Conservation (phyloP, 2,888 invertebrate genomes). For the Imbricaverruca yamaguchii region DNA sequence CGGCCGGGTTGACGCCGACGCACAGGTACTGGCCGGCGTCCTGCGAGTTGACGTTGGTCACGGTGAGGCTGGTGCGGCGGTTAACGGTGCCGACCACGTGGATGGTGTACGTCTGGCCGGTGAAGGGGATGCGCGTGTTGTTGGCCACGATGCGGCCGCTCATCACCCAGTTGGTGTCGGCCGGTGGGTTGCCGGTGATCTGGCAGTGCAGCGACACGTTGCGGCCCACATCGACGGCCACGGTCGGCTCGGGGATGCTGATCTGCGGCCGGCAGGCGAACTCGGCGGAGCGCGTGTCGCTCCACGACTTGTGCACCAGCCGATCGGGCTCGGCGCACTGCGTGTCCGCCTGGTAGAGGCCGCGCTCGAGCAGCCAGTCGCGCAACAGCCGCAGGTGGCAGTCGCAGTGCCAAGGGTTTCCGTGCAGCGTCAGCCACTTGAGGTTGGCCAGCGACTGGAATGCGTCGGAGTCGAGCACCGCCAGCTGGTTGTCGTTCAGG, state of each 20-base stretch:
- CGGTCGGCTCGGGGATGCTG: slow-evolving; percentile 33
- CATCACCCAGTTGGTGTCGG: slow-evolving; percentile 54
- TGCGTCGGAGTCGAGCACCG: slow-evolving; percentile 57
- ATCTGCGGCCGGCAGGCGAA: slow-evolving; percentile 78
- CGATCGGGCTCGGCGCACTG: slow-evolving; percentile 63
- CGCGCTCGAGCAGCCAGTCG: slow-evolving; percentile 71
- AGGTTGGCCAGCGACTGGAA: slow-evolving; percentile 65
- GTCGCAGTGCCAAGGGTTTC: slow-evolving; percentile 86
- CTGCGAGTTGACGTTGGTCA: slow-evolving; percentile 69
- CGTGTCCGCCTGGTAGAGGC: slow-evolving; percentile 59
- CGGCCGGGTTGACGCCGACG: slow-evolving; percentile 66
- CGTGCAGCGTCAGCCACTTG: slow-evolving; percentile 70
- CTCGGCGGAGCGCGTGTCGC: slow-evolving; percentile 60
- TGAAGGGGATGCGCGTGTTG: slow-evolving; percentile 32
- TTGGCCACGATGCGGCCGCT: slow-evolving; percentile 34
- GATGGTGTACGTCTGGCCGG: slow-evolving; percentile 30
- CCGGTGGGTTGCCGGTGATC: slow-evolving; percentile 59
- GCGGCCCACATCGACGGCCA: slow-evolving; percentile 33
- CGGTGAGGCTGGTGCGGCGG: slow-evolving; percentile 69
- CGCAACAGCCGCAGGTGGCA: slow-evolving; percentile 75
- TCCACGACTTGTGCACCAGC: slow-evolving; percentile 65
- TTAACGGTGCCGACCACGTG: slow-evolving; percentile 36
- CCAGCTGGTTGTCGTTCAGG: slow-evolving; percentile 70
- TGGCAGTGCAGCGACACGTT: slow-evolving; percentile 38
- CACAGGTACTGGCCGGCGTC: slow-evolving; percentile 82